Conservation (phyloP, 1,140 invertebrate genomes). For the Phymorhynchus buccinoides region DNA sequence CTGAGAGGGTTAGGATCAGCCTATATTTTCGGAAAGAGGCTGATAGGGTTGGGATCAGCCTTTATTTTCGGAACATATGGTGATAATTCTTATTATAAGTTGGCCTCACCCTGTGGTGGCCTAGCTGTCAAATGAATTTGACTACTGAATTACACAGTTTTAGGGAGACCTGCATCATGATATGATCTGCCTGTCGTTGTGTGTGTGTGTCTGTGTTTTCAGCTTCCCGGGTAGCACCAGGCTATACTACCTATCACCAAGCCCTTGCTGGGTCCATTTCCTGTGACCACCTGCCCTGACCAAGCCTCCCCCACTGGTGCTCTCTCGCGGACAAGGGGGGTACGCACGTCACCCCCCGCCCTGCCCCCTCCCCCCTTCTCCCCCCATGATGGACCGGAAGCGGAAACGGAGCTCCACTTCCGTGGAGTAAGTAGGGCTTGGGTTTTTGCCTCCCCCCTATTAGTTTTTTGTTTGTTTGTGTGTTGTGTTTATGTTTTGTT, state of each 20-base stretch:
- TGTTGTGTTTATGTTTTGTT: not conserved
- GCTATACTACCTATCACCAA: too few relatives aligned
- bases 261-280: not conserved
- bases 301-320: not conserved
- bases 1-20: too few relatives aligned
- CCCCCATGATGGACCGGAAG: slow-evolving; percentile 40
- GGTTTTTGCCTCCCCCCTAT: too few relatives aligned
- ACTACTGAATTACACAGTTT: too few relatives aligned
- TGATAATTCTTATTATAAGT: too few relatives aligned
- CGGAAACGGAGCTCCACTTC: slow-evolving; percentile 42
- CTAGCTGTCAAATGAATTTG: too few relatives aligned
- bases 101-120: too few relatives aligned
- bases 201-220: not conserved
- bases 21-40: too few relatives aligned
- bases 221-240: not conserved
- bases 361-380: not conserved
- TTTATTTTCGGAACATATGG: too few relatives aligned
- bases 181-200: too few relatives aligned
- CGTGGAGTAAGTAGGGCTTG: slow-evolving; percentile 42
- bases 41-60: too few relatives aligned
- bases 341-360: not conserved
- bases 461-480: not conserved
- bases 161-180: too few relatives aligned
- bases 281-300: slow-evolving; percentile 4
- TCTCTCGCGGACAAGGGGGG: not conserved